Evolutionary conservation across 2,113 vertebrate genomes (phyloP).

Genomic region (Lycaon pictus): DNA sequence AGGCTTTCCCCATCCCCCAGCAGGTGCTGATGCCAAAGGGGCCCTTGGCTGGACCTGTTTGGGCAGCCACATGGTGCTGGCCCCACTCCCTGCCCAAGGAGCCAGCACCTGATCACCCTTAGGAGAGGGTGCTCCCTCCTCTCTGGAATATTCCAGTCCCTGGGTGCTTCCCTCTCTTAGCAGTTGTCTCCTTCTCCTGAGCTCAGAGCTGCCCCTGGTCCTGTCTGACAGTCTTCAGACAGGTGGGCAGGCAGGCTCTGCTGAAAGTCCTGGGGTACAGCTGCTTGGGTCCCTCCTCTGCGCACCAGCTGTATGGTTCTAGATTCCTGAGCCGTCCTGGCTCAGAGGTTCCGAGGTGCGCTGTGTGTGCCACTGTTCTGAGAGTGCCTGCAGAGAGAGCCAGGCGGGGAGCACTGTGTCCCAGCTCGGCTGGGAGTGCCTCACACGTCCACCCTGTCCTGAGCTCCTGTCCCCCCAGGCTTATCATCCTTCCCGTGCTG

Average conservation of each 20-base stretch:
- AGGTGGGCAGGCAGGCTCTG: not conserved
- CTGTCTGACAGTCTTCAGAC: not conserved
- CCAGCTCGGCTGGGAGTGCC: too few relatives aligned
- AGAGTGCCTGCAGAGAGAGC: not conserved
- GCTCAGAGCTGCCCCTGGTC: not conserved
- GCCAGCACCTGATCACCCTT: not conserved
- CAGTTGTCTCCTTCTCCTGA: not conserved
- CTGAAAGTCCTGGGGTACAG: not conserved
- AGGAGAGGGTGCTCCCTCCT: not conserved
- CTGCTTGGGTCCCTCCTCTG: not conserved
- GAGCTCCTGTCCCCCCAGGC: fast-evolving
- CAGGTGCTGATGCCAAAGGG: not conserved
- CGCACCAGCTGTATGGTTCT: not conserved
- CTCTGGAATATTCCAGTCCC: not conserved
- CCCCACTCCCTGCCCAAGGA: not conserved
- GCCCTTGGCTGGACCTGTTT: not conserved
- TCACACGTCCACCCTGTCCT: not conserved
- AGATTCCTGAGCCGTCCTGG: not conserved
- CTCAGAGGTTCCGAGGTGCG: not conserved
- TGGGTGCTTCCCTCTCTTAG: not conserved
- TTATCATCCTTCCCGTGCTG: not conserved
- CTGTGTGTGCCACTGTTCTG: not conserved
- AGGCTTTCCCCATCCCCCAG: too few relatives aligned
- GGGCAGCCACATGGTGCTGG: too few relatives aligned
- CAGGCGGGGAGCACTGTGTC: not conserved